Percentiles rank a stretch among this genome's conserved stretches.
These are phyloP conservation scores for Spodoptera littoralis DNA, from an alignment of 2,888 invertebrate genomes.

Conservation along the genomic window DNA sequence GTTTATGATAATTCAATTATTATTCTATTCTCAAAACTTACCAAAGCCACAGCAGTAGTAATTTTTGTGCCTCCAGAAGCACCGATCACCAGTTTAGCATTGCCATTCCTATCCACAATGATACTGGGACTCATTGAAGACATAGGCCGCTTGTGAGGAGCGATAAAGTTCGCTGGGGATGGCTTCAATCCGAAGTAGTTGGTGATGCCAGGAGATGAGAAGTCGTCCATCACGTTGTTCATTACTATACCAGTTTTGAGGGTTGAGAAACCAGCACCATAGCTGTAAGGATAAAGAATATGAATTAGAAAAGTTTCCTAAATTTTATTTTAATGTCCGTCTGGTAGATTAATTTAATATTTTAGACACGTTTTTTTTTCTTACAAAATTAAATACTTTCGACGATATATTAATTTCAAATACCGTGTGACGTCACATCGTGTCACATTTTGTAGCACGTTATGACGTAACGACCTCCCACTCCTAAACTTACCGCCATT, in stretches of 20 bases:
- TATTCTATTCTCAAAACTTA: constrained; percentile 66
- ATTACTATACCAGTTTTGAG: constrained; percentile 95
- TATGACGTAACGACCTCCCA: too few relatives aligned
- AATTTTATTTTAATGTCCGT: too few relatives aligned
- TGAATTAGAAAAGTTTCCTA: too few relatives aligned
- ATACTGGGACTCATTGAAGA: constrained; percentile 96
- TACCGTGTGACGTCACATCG: too few relatives aligned
- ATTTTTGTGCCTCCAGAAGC: constrained; percentile 96
- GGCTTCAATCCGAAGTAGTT: constrained; percentile 93
- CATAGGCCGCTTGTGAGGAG: constrained; percentile 94
- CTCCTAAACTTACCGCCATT: too few relatives aligned
- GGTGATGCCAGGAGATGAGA: constrained; percentile 93
- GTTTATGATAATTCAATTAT: too few relatives aligned
- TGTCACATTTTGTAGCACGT: too few relatives aligned
- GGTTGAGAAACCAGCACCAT: constrained; percentile 94
- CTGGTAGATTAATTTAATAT: too few relatives aligned
- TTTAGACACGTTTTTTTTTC: too few relatives aligned
- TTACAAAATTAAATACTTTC: too few relatives aligned
- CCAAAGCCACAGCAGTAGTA: constrained; percentile 91
- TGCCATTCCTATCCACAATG: constrained; percentile 90
- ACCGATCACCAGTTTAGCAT: constrained; percentile 93
- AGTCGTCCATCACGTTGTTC: constrained; percentile 99
- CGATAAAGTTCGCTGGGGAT: constrained; percentile 94
- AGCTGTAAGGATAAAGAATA: constrained; percentile 86
- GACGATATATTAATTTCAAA: too few relatives aligned